Evolutionary conservation across 2,113 vertebrate species (phyloP).

Genomic region (Xiphias gladius): DNA sequence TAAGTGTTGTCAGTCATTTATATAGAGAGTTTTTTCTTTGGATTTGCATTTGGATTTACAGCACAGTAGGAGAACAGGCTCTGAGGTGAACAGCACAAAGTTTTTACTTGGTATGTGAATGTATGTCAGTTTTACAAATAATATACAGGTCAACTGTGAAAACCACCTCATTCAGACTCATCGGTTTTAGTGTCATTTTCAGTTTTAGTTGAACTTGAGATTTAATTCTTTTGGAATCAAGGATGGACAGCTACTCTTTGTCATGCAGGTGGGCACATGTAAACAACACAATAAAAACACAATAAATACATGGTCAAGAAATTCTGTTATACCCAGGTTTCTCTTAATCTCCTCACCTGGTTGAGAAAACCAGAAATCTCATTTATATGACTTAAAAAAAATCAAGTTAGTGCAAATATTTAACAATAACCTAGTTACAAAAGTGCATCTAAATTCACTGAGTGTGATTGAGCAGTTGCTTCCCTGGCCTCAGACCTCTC

Average conservation of each 20-base stretch:
- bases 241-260: not conserved
- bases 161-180: not conserved
- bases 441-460: conserved; percentile 19
- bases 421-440: not conserved
- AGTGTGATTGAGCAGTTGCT: conserved; percentile 61
- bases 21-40: not conserved
- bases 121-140: not conserved
- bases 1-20: not conserved
- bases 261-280: not conserved
- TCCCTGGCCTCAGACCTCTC: conserved; percentile 67
- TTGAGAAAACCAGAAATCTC: not conserved
- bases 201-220: not conserved
- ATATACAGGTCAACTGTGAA: not conserved
- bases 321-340: not conserved
- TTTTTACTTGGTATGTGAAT: not conserved
- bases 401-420: conserved; percentile 11
- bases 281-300: not conserved
- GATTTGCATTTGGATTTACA: not conserved
- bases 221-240: not conserved
- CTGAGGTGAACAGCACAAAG: not conserved
- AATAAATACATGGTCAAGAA: not conserved
- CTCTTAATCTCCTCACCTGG: not conserved
- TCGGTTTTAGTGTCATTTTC: not conserved
- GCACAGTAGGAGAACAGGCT: not conserved
- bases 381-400: not conserved